Evolutionary conservation across 2,113 vertebrate genomes (phyloP).

Genomic region (Empidonax alnorum): DNA sequence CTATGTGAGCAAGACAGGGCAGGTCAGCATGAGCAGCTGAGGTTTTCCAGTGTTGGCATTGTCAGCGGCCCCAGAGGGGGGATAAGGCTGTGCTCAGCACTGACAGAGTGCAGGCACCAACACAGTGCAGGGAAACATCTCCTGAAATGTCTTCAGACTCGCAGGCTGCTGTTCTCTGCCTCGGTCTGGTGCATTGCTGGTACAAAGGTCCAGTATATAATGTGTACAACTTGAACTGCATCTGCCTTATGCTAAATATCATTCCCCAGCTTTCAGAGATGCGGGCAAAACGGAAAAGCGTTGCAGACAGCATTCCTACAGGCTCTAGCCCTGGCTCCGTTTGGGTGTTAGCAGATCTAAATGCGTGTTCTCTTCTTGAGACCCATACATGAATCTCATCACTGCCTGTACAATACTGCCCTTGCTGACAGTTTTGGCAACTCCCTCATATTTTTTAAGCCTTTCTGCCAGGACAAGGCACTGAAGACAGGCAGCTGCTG

Average conservation of each 20-base stretch:
- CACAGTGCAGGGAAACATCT: background rate
- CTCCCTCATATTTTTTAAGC: background rate
- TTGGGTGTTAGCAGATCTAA: background rate
- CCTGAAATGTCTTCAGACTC: background rate
- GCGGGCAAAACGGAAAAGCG: background rate
- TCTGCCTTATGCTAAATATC: background rate
- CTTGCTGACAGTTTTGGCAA: background rate
- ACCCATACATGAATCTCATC: too few species aligned
- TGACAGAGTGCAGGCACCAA: slow-evolving; percentile 38
- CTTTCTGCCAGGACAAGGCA: background rate
- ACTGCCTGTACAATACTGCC: background rate
- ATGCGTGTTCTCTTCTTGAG: background rate
- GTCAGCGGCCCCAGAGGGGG: background rate
- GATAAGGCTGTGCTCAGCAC: background rate
- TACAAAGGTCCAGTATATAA: background rate
- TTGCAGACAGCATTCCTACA: background rate
- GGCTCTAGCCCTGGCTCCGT: background rate
- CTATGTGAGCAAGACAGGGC: background rate
- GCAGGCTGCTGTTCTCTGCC: background rate
- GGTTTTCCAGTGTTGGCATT: fast-evolving
- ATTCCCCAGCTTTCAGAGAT: background rate
- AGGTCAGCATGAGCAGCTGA: background rate
- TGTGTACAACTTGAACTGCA: background rate
- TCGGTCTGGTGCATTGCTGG: background rate
- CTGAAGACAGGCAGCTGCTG: background rate